Evolutionary conservation across 2,888 invertebrate species (phyloP).

Genomic region (Phymatocera aterrima): DNA sequence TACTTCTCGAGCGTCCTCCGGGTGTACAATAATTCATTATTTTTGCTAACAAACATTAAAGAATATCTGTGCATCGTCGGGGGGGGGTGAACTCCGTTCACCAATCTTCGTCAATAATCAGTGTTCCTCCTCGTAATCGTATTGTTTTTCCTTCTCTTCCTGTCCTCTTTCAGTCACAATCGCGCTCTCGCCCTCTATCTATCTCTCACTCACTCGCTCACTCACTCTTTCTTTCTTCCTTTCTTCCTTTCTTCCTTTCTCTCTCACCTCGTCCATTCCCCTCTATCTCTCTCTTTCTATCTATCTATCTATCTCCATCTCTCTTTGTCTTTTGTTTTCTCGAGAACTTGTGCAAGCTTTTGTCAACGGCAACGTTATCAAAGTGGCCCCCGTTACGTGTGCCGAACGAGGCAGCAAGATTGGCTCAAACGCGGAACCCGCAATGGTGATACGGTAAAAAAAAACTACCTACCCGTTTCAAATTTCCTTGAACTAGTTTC

Average conservation of each 20-base stretch:
- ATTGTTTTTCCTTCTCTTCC: slow-evolving; percentile 1
- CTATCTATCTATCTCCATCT: neutral
- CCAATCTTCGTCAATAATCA: slow-evolving; percentile 1
- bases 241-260: neutral
- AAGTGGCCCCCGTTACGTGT: slow-evolving; percentile 67
- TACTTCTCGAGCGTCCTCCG: neutral
- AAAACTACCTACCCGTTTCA: neutral
- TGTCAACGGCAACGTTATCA: slow-evolving; percentile 29
- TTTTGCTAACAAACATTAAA: neutral
- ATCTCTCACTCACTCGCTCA: neutral
- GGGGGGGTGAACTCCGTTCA: neutral
- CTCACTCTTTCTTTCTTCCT: neutral
- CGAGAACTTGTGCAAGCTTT: slow-evolving; percentile 37
- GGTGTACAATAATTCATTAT: neutral
- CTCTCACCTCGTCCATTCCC: neutral
- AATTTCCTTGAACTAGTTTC: neutral
- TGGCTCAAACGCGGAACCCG: slow-evolving; percentile 70
- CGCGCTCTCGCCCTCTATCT: neutral
- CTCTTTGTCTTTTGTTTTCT: slow-evolving; percentile 33
- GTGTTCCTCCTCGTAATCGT: neutral
- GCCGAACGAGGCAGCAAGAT: slow-evolving; percentile 66
- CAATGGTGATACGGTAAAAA: slow-evolving; percentile 72
- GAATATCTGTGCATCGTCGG: neutral
- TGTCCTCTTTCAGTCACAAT: neutral
- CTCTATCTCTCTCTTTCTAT: neutral